These are phyloP conservation scores for Pterostichus niger DNA, from an alignment of 2,888 invertebrate species.

Conservation along the genomic window DNA sequence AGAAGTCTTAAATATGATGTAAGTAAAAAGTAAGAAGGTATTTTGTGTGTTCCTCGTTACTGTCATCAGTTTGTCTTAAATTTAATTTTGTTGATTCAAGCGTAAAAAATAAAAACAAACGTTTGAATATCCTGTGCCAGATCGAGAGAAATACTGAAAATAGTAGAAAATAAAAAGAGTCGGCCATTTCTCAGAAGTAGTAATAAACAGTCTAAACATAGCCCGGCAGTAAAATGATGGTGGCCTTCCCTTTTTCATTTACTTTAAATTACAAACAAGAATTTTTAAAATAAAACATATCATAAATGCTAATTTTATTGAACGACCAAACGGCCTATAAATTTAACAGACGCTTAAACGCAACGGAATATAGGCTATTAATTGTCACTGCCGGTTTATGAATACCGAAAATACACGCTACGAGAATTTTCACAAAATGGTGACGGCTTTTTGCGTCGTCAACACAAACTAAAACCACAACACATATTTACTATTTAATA, in stretches of 20 bases:
- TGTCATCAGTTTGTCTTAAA: too few species aligned
- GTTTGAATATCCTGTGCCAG: too few species aligned
- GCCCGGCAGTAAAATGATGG: constrained; percentile 56
- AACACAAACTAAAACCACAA: too few species aligned
- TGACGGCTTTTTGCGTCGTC: too few species aligned
- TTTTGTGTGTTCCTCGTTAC: too few species aligned
- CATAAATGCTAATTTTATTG: constrained; percentile 67
- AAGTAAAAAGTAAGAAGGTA: too few species aligned
- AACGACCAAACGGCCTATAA: constrained; percentile 58
- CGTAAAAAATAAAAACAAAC: too few species aligned
- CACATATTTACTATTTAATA: too few species aligned
- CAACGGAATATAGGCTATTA: constrained; percentile 58
- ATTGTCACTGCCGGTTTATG: constrained; percentile 40
- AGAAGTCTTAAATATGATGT: too few species aligned
- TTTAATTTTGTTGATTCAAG: too few species aligned
- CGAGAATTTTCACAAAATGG: too few species aligned
- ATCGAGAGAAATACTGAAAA: constrained; percentile 21
- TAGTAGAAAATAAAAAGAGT: constrained; percentile 59
- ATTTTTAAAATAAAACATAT: constrained; percentile 66
- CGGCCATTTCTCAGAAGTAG: constrained; percentile 45
- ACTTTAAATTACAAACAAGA: constrained; percentile 63
- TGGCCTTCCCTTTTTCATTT: constrained; percentile 63
- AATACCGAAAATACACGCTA: neutral
- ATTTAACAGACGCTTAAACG: constrained; percentile 61
- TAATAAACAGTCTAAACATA: constrained; percentile 63